A percentile compares a stretch with the other conserved stretches of the same genome.
Conservation (phyloP, 2,888 invertebrate genomes). For the Athalia rosae region DNA sequence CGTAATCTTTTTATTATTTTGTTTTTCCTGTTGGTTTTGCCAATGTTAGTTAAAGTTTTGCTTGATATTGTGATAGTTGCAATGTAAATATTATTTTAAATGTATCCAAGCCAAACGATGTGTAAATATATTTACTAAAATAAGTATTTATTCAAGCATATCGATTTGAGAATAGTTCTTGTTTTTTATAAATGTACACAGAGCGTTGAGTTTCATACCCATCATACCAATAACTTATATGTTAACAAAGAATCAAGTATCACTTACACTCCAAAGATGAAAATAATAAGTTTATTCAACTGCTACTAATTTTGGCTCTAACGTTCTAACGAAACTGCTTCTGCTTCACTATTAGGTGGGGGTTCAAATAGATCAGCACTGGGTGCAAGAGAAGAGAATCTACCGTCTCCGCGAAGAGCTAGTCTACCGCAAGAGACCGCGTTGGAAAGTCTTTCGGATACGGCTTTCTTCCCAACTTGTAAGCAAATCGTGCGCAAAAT, state of each 20-base stretch:
- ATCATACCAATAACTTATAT: neutral
- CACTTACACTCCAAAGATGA: neutral
- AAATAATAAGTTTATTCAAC: neutral
- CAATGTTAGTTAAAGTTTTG: neutral
- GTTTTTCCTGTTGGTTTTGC: neutral
- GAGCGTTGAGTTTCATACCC: neutral
- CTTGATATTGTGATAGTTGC: neutral
- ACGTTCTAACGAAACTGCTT: slow-evolving; percentile 40
- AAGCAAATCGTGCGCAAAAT: slow-evolving; percentile 59
- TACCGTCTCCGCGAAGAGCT: slow-evolving; percentile 61
- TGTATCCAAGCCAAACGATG: neutral
- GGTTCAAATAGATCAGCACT: slow-evolving; percentile 61
- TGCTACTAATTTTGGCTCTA: slow-evolving; percentile 30
- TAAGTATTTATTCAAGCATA: slow-evolving; percentile 1
- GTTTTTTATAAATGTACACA: no score
- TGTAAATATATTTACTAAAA: slow-evolving; percentile 29
- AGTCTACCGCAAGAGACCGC: slow-evolving; percentile 68
- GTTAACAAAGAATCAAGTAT: neutral
- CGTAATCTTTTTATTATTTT: neutral
- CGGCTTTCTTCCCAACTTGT: slow-evolving; percentile 60
- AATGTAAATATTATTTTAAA: neutral
- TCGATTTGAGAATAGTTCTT: no score
- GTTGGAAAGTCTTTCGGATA: slow-evolving; percentile 61
- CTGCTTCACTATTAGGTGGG: slow-evolving; percentile 53
- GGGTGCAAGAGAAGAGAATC: slow-evolving; percentile 62